Percentiles rank a stretch among this genome's conserved stretches.
Conservation (phyloP, 2,888 invertebrate genomes). For the Zootermopsis nevadensis region DNA sequence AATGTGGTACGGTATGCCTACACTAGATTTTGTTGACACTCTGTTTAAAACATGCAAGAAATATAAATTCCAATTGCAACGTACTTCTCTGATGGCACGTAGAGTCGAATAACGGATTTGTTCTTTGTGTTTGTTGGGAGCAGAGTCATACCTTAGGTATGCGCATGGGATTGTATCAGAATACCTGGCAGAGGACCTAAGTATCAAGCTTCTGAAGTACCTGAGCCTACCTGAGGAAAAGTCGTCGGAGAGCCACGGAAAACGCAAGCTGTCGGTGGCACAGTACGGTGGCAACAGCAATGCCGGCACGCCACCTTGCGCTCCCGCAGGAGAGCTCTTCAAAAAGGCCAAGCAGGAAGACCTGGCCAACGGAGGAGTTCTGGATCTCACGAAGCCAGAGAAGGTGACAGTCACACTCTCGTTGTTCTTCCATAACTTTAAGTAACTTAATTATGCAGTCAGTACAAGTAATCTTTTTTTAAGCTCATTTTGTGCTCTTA, state of each 20-base stretch:
- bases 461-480: too few species aligned
- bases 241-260: slow-evolving; percentile 53
- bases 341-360: slow-evolving; percentile 52
- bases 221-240: slow-evolving; percentile 74
- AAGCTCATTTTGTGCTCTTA: too few species aligned
- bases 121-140: slow-evolving; percentile 55
- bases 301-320: slow-evolving; percentile 15
- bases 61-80: too few species aligned
- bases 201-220: slow-evolving; percentile 71
- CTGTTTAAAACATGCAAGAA: too few species aligned
- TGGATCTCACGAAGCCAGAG: slow-evolving; percentile 60
- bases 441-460: too few species aligned
- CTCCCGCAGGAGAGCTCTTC: slow-evolving; percentile 19
- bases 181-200: slow-evolving; percentile 78
- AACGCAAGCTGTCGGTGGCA: slow-evolving; percentile 62
- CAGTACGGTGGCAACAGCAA: slow-evolving; percentile 42
- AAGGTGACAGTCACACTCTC: too few species aligned
- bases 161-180: slow-evolving; percentile 84
- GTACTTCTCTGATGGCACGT: too few species aligned
- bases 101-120: too few species aligned
- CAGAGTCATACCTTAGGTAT: slow-evolving; percentile 76
- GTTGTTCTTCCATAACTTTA: too few species aligned
- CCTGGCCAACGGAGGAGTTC: slow-evolving; percentile 56
- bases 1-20: too few species aligned
- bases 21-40: too few species aligned